Conservation (phyloP, 2,113 vertebrate genomes). For the Mesocricetus auratus region DNA sequence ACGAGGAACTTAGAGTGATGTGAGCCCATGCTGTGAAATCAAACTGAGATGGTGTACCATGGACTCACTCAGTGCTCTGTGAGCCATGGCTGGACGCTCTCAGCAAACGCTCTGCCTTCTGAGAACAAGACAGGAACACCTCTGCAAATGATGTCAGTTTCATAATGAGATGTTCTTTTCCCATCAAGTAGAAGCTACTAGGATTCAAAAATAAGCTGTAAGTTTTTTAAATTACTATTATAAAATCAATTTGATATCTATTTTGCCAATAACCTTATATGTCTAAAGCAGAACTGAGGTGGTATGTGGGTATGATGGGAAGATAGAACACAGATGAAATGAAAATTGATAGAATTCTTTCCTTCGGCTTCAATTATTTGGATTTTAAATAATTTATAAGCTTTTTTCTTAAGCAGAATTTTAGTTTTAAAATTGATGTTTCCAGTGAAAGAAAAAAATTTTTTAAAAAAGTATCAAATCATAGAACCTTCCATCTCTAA, state of each 20-base stretch:
- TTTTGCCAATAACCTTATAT: background rate
- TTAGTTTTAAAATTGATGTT: background rate
- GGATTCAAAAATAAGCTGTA: conserved; percentile 52
- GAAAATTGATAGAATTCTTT: conserved; percentile 39
- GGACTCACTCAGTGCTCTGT: conserved; percentile 33
- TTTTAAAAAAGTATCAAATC: background rate
- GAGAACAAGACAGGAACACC: conserved; percentile 72
- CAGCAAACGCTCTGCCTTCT: conserved; percentile 62
- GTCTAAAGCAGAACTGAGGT: conserved; percentile 61
- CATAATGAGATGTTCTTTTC: conserved; percentile 44
- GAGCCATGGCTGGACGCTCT: conserved; percentile 1
- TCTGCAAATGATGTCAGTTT: conserved; percentile 77
- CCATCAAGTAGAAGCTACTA: conserved; percentile 42
- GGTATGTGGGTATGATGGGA: background rate
- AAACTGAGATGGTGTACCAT: conserved; percentile 45
- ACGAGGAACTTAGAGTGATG: conserved; percentile 4
- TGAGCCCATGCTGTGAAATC: background rate
- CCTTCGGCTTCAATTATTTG: conserved; percentile 1
- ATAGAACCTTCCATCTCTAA: background rate
- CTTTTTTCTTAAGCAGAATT: background rate
- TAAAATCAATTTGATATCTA: conserved; percentile 28
- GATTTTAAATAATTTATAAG: conserved; percentile 10
- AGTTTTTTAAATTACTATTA: conserved; percentile 31
- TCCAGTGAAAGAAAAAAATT: background rate
- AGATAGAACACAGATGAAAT: background rate